Evolutionary conservation across 1,140 invertebrate species (phyloP), one percentile per base, ranked within the genome.

Genomic region (Episyrphus balteatus): DNA sequence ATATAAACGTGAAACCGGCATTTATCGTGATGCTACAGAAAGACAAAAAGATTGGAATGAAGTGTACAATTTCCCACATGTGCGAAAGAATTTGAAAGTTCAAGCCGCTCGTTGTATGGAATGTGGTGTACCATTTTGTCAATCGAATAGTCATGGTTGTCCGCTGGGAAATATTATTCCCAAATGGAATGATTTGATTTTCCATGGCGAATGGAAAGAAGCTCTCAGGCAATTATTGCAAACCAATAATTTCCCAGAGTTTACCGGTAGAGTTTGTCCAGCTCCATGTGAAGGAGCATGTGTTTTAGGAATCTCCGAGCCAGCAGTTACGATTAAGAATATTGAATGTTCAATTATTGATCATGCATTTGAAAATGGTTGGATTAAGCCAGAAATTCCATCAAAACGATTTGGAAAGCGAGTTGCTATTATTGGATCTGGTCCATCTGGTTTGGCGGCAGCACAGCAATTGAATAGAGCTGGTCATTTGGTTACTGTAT

Each of bases 241-340:
- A 69, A 99, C 96, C 2, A 99, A 99, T 64, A 99, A 99, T 66
- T 99, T 99, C 73, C 96, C 96, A 37, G 96, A 99, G 72, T 99
- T 99, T 65, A 99, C 95, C 42, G 96, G 96, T 5, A 75, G 96
- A 59, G 94, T 98, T 10, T 99, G 96, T 67, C 96, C 96, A 11
- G 95, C 96, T 13, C 96, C 96, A 5, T 99, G 96, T 73, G 96
- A 99, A 77, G 95, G 92, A 39, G 89, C 95, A 3, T 99, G 96
- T 72, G 94, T 98, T 14, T 68, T 99, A 43, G 94, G 92, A 30
- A 98, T 99, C 59, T 92, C 90, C 39, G 86, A 92, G 57, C 91
- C 92, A 5, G 76, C 96, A 10, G 96, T 99, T 2, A 98, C 95
- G 30, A 99, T 99, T 61, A 99, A 99, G 69, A 96, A 96, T 64